phyloP scores from a whole-genome alignment of 2,113 vertebrate genomes.

The Gnathonemus echidnorhynchus region DNA sequence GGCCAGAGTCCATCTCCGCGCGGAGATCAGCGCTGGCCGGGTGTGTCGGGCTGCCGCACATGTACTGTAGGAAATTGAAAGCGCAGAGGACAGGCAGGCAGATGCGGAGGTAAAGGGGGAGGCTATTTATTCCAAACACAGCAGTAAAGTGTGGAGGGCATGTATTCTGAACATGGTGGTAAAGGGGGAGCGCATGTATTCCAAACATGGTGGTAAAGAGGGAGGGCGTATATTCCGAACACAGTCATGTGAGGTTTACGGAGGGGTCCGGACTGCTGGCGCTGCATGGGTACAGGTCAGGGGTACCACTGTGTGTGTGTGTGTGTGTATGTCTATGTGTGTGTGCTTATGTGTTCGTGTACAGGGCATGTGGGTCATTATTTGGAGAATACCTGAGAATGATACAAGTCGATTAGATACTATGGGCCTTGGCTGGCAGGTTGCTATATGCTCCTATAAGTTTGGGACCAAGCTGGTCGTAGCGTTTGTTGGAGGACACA shows the following conservation, averaged over 20 bases:
- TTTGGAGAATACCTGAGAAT: not conserved
- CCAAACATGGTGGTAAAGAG: not conserved
- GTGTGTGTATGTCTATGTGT: not conserved
- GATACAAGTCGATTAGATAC: not conserved
- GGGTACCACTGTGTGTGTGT: not conserved
- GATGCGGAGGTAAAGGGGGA: no score
- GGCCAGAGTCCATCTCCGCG: not conserved
- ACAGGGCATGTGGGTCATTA: not conserved
- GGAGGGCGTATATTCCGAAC: not conserved
- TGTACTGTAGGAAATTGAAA: no score
- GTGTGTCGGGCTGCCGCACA: not conserved
- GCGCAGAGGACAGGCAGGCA: no score
- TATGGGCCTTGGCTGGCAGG: not conserved
- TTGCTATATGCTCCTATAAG: not conserved
- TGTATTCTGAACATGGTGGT: not conserved
- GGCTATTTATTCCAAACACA: not conserved
- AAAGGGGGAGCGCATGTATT: not conserved
- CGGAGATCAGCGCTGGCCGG: not conserved
- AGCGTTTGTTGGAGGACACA: not conserved
- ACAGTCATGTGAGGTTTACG: not conserved
- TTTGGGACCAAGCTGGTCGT: not conserved
- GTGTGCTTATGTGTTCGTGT: slow-evolving; percentile 1
- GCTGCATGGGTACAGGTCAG: not conserved
- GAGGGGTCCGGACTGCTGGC: not conserved
- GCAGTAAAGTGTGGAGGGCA: not conserved